Evolutionary conservation across 1,140 invertebrate species (phyloP).

Genomic region (Lordiphosa mommai): DNA sequence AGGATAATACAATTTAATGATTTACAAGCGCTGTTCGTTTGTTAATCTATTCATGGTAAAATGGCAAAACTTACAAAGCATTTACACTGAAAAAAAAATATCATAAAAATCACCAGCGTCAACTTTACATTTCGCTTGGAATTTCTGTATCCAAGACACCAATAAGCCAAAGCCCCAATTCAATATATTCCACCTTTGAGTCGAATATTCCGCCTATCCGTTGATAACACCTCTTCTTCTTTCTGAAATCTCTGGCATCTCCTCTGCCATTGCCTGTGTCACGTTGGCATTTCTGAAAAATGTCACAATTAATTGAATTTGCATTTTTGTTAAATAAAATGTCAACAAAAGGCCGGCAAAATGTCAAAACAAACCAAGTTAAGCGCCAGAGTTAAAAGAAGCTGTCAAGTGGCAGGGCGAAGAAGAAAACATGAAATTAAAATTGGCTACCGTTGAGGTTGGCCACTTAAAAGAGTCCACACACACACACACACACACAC

Average conservation of each 20-base stretch:
- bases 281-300: constrained; percentile 29
- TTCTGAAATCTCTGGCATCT: background rate
- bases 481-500: constrained; percentile 19
- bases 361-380: constrained; percentile 58
- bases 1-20: too few relatives aligned
- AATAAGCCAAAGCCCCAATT: too few relatives aligned
- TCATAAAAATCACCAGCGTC: too few relatives aligned
- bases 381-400: constrained; percentile 61
- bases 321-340: constrained; percentile 50
- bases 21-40: too few relatives aligned
- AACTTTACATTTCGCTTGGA: too few relatives aligned
- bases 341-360: constrained; percentile 44
- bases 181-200: too few relatives aligned
- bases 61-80: too few relatives aligned
- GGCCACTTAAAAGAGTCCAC: constrained; percentile 32
- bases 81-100: too few relatives aligned
- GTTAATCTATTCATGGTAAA: too few relatives aligned
- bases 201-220: too few relatives aligned
- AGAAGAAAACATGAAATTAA: constrained; percentile 29
- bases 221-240: too few relatives aligned
- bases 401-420: constrained; percentile 52
- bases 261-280: constrained; percentile 9
- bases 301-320: constrained; percentile 73
- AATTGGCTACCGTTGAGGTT: constrained; percentile 40
- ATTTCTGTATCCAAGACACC: too few relatives aligned